Conservation (phyloP, 1,140 invertebrate species). For the Bilobella aurantiaca region DNA sequence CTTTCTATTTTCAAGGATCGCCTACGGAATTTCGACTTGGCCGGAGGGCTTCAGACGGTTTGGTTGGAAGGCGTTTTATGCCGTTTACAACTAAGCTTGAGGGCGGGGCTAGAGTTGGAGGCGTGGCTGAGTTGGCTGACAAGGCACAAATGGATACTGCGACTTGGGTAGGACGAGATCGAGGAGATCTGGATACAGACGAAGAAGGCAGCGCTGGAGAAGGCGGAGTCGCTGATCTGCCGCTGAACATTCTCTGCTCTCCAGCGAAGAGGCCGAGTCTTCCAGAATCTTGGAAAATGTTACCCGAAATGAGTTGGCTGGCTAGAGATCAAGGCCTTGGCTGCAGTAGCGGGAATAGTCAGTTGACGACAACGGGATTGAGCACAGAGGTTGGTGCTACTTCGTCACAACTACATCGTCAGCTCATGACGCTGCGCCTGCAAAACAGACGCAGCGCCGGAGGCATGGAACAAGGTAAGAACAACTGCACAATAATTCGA, state of each 20-base stretch:
- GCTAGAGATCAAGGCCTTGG: slow-evolving; percentile 11
- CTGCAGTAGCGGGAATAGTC: not conserved
- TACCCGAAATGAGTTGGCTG: slow-evolving; percentile 18
- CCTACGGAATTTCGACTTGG: slow-evolving; percentile 61
- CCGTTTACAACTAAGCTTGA: slow-evolving; percentile 30
- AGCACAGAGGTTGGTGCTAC: not conserved
- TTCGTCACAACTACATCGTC: slow-evolving; percentile 25
- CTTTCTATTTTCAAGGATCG: slow-evolving; percentile 14
- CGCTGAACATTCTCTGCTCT: slow-evolving; percentile 26
- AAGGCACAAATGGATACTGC: not conserved
- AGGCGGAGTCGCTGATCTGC: slow-evolving; percentile 15
- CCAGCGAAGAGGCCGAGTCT: slow-evolving; percentile 33
- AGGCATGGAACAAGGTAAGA: slow-evolving; percentile 28
- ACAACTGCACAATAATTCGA: not conserved
- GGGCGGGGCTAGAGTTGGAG: slow-evolving; percentile 27
- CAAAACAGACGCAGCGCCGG: slow-evolving; percentile 26
- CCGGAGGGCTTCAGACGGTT: slow-evolving; percentile 73
- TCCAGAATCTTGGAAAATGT: slow-evolving; percentile 25
- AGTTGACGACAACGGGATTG: not conserved
- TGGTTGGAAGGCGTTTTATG: slow-evolving; percentile 43
- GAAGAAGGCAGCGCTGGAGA: slow-evolving; percentile 19
- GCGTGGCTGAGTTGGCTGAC: slow-evolving; percentile 26
- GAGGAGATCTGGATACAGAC: slow-evolving; percentile 6
- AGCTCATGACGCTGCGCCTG: slow-evolving; percentile 31
- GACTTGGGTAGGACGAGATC: too few species aligned